Conservation (phyloP, 2,888 invertebrate species). For the Cinara cedri region DNA sequence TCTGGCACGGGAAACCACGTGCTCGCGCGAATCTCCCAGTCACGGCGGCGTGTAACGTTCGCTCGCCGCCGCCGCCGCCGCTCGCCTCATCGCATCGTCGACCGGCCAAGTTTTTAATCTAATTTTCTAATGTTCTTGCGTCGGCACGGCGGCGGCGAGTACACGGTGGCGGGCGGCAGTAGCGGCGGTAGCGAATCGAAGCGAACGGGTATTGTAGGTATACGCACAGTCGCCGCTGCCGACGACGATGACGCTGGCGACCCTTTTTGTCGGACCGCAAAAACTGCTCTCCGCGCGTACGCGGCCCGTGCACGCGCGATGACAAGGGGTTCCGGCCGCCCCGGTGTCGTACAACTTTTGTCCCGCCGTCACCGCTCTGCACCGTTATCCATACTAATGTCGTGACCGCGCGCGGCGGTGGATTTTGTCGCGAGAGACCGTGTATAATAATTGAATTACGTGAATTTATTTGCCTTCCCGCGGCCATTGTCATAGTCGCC, state of each 20-base stretch:
- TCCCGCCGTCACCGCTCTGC: neutral
- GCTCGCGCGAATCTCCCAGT: no score
- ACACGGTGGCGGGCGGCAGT: no score
- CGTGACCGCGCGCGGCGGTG: neutral
- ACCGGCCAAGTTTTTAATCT: conserved; percentile 49
- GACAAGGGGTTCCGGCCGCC: neutral
- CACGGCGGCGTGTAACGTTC: neutral
- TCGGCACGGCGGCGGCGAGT: neutral
- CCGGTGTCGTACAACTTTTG: conserved; percentile 31
- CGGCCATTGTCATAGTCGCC: neutral
- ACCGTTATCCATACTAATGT: conserved; percentile 53
- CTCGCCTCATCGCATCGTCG: neutral
- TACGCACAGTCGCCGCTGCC: neutral
- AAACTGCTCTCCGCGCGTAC: conserved; percentile 31
- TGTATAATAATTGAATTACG: conserved; percentile 40
- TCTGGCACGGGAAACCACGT: neutral
- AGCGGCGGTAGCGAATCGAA: no score
- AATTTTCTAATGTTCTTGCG: conserved; percentile 30
- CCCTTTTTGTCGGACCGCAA: conserved; percentile 52
- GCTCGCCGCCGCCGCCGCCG: no score
- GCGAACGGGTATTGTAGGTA: neutral
- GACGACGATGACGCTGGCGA: neutral
- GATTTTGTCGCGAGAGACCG: neutral
- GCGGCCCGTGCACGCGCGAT: conserved; percentile 8
- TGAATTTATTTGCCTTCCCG: conserved; percentile 16